Evolutionary conservation across 2,888 invertebrate genomes (phyloP).

Genomic region (Tetheella fluctuosa): DNA sequence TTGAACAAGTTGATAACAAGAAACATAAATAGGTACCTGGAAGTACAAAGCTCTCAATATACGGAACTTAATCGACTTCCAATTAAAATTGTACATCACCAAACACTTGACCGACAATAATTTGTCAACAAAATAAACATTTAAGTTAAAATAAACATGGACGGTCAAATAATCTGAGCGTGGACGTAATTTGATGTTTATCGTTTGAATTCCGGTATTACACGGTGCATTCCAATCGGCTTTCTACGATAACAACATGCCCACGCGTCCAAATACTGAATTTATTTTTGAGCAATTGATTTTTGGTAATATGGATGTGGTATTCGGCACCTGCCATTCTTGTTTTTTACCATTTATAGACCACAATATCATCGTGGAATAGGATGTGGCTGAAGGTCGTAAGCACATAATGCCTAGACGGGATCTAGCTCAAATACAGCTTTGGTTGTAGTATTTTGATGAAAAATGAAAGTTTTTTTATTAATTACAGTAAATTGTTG

Average conservation of each 20-base stretch:
- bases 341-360: too few species aligned
- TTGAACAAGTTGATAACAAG: too few species aligned
- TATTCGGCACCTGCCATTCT: conserved; percentile 3
- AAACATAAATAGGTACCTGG: too few species aligned
- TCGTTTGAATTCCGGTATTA: conserved; percentile 71
- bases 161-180: conserved; percentile 27
- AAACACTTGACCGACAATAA: conserved; percentile 19
- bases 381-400: too few species aligned
- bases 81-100: conserved; percentile 7
- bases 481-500: too few species aligned
- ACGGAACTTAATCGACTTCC: not conserved
- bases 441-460: too few species aligned
- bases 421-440: too few species aligned
- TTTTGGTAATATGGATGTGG: conserved; percentile 29
- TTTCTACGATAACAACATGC: conserved; percentile 69
- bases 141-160: conserved; percentile 40
- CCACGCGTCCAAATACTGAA: conserved; percentile 54
- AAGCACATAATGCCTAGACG: too few species aligned
- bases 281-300: conserved; percentile 34
- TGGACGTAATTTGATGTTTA: conserved; percentile 55
- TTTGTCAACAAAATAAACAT: conserved; percentile 37
- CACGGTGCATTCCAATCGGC: conserved; percentile 66
- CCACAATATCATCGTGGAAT: too few species aligned
- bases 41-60: too few species aligned
- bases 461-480: too few species aligned